Conservation (phyloP, 2,113 vertebrate species). For the Cottus gobio region DNA sequence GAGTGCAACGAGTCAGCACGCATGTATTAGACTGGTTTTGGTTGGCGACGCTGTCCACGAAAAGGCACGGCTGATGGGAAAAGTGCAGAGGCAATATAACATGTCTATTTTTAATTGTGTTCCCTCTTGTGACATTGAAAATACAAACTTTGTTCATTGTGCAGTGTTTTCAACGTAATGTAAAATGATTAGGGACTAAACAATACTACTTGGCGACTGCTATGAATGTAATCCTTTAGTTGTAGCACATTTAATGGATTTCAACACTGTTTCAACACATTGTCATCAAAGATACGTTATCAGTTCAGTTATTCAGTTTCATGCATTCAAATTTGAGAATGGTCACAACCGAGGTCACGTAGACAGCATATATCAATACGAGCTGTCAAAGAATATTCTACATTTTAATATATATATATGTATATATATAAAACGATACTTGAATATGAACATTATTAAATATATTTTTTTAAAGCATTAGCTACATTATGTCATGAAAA, state of each 20-base stretch:
- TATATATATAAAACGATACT: too few species aligned
- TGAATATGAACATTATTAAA: too few species aligned
- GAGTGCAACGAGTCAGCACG: conserved; percentile 14
- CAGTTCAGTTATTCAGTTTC: background rate
- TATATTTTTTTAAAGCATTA: too few species aligned
- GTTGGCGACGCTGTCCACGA: background rate
- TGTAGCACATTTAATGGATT: background rate
- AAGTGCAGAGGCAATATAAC: background rate
- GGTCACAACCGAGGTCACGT: background rate
- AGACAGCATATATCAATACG: too few species aligned
- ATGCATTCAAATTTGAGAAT: background rate
- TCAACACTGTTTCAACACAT: background rate
- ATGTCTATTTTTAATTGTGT: background rate
- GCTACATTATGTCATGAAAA: too few species aligned
- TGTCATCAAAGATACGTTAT: background rate
- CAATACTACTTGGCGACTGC: background rate
- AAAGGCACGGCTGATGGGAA: background rate
- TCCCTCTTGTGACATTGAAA: background rate
- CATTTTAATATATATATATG: too few species aligned
- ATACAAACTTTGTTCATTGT: background rate
- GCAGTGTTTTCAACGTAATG: background rate
- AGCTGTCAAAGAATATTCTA: too few species aligned
- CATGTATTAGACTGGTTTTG: background rate
- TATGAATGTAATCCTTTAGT: background rate
- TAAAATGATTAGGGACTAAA: background rate